Base-by-base conservation (phyloP, 1,140 invertebrate species). In the Pseudoatta argentina region DNA sequence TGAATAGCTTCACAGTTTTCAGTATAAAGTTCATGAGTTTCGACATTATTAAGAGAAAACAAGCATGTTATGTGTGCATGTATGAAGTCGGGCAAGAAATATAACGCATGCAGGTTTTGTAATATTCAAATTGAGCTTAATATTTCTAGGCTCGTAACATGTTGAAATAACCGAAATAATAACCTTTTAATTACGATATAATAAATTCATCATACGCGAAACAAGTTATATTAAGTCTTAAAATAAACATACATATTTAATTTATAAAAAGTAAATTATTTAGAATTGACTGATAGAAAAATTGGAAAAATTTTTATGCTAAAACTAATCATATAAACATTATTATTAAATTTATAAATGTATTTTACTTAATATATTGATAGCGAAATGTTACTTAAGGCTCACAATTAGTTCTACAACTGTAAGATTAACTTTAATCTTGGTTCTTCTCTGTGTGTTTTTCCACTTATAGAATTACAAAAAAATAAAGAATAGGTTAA, bases 21-120 rank as follows among this genome's bases (percentile, higher is more conserved):
- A 7, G 6, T 57, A 7, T 39, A 55, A 44, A 79, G 27, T 69
- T 79, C 27, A 79, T 14, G 12, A 14, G 27, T 79, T 66, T 30
- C 18, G 18, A 27, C 14, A 27, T 67, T 79, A 79, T 55, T 69
- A 79, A 79, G 21, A 51, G n/a, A 69, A 55, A 67, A 53, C 39
- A 53, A 14, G 0, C 2, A 39, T 14, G 10, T 21, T 69, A 39
- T 55, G 53, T 67, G 27, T 8, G 14, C 27, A 24, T 3, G 48
- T 30, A 79, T 69, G 16, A 79, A 55, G 30, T 14, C 2, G 34
- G 21, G 14, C 4, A 53, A 66, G 12, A 39, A 39, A 61, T 44
- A 18, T 39, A 44, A 44, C 6, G 2, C 6, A 30, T 12, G 10
- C 12, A 51, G 18, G 12, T 48, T 77, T 63, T 30, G 10, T 12